Evolutionary conservation across 1,140 invertebrate species (phyloP), one percentile per base, ranked within the genome.

Genomic region (Drosophila repleta): DNA sequence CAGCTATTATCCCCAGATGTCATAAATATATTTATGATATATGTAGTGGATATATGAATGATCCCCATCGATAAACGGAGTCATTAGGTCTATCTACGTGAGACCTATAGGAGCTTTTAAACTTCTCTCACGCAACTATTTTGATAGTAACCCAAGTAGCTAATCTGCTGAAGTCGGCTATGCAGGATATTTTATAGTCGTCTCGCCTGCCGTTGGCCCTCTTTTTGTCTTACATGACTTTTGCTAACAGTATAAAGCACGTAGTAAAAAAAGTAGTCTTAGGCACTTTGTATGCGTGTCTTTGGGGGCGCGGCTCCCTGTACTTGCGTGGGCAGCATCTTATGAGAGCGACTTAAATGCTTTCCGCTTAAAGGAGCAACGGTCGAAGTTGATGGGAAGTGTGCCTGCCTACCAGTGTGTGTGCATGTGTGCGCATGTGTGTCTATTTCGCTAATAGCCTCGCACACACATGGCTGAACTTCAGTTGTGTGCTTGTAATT

Each of bases 321-420:
- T 51, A 53, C 18, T 51, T 63, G 63, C 60, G 37, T 51, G 46
- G 15, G 21, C 5, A 21, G 29, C 66, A 55, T 62, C 57, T 61
- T 61, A 29, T 32, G 46, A 35, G 29, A 32, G 58, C 52, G 75
- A 55, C 83, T 87, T 82, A 82, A 87, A 87, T 88, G 78, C 75
- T 87, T 87, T 82, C 61, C 67, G 67, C 78, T 45, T 88, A 87
- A 82, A 82, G 83, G 71, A 87, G 77, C 77, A 71, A 51, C 46
- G 49, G 56, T 41, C 41, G 35, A 49, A 55, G 62, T 76, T 73
- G 78, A 76, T 82, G 78, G 69, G 71, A 88, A 82, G 78, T 87
- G 53, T 26, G 63, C 68, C 81, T 70, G 76, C 71, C 53, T 24
- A 24, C 4, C 2, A 3, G 24, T 24, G 24, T 29, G 26, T 6